Evolutionary conservation across 37 sponge, comb jelly and placozoan genomes (phyloP), one percentile per base, ranked within the genome.

Genomic region (Lycopodina hypogea): DNA sequence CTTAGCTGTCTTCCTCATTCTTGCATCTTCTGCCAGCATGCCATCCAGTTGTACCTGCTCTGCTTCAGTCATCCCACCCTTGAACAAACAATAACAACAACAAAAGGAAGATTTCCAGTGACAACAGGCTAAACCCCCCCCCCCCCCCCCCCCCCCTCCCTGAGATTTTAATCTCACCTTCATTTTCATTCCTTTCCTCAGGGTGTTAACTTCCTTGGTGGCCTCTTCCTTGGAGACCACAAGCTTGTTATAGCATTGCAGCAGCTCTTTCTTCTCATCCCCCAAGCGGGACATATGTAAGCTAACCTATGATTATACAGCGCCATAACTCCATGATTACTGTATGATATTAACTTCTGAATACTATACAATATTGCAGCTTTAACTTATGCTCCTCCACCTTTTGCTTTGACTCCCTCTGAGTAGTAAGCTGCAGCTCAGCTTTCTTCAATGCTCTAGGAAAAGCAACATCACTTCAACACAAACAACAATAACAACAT

Each of bases 391-490:
- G 30, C 17, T 65, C 24, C 61, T 6, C 66, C 34, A 55, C 60
- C 78, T 81, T 76, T 40, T 87, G 80, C 0, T 61, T 39, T 40
- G 77, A 75, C 55, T 87, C 70, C 23, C 70, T 57, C 34, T 76
- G 30, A 18, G 69, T 52, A 14, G 41, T 38, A 51, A 86, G 21
- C n/a, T 90, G 90, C 17, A 91, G 84, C 51, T 87, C 88, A 34
- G 77, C 84, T 22, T 74, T 87, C 83, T 87, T 91, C 11, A 83
- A 59, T 11, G 52, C 37, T 40, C 92, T 87, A 50, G 0, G 42
- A 62, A 0, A 38, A 18, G 0, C 36, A 42, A 39, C 14, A 35
- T 36, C 14, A 40, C 22, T 42, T 18, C 19, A 70, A 24, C 19
- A 67, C 4, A 6, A 70, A 22, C 23, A 70, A 22, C 14, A 35